A percentile compares a stretch with the other conserved stretches of the same genome.
Evolutionary conservation across 2,888 invertebrate genomes (phyloP).

Genomic region (Plagiodera versicolora): DNA sequence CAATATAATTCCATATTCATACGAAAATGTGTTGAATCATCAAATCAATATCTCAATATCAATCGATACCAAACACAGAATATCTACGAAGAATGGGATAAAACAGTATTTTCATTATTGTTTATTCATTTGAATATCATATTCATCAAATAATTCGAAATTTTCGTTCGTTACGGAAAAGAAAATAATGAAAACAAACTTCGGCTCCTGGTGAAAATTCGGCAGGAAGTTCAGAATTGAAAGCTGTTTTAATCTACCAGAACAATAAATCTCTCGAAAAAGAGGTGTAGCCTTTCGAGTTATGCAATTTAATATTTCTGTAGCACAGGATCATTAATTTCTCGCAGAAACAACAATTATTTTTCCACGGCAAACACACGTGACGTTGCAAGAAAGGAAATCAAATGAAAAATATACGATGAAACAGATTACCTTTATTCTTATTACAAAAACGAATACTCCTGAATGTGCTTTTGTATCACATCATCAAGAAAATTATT

Average conservation of each 20-base stretch:
- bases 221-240: background rate
- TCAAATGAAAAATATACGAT: background rate
- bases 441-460: too few species aligned
- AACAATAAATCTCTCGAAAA: constrained; percentile 12
- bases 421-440: too few species aligned
- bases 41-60: too few species aligned
- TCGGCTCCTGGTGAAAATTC: background rate
- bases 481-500: too few species aligned
- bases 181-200: background rate
- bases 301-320: constrained; percentile 24
- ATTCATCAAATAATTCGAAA: background rate
- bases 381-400: constrained; percentile 2
- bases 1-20: too few species aligned
- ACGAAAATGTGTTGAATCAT: too few species aligned
- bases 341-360: constrained; percentile 11
- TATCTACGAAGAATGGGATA: too few species aligned
- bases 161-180: background rate
- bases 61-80: too few species aligned
- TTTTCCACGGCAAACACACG: constrained; percentile 1
- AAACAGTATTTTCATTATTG: too few species aligned
- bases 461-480: too few species aligned
- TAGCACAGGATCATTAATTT: constrained; percentile 25
- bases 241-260: background rate
- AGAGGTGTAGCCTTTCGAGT: constrained; percentile 5
- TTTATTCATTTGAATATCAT: too few species aligned